Base-by-base conservation (phyloP, 1,140 invertebrate species). In the Colletes latitarsis region DNA sequence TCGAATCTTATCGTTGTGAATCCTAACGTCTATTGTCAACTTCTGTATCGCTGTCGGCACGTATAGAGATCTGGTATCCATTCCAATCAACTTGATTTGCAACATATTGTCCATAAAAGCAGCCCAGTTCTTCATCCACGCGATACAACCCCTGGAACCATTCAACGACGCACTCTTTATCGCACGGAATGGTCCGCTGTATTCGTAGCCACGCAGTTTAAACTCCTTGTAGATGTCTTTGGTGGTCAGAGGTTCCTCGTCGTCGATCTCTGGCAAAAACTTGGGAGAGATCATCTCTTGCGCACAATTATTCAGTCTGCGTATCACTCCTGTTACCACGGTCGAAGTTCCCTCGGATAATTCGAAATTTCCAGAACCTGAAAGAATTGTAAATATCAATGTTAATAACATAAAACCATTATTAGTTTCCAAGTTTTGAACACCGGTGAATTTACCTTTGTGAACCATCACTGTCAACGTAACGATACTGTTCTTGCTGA, bases 211-310 rank as follows among this genome's bases (percentile, higher is more conserved):
- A 87, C 98, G 94, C 0, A 99, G 94, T 87, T 96, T 94, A 0
- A 99, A 92, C 92, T 99, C 98, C 90, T 98, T 99, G 91, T 99
- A 99, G 70, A 99, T 95, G 90, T 99, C 98, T 70, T 95, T 96
- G 0, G 93, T 93, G 0, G 94, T 94, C 77, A 96, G 85, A 8
- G 80, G 63, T 78, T 92, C 90, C 41, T 90, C 88, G 12, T 89
- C 82, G 0, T 90, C 70, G 6, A 85, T 58, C 12, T 77, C 70
- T 10, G 73, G 21, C n/a, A 3, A 86, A 14, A 14, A 74, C 0
- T 19, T 64, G 5, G 21, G 14, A 41, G 81, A 53, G 12, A 92
- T 70, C 89, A 88, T 94, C 87, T 92, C 92, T 66, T 80, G 63
- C 0, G 82, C 81, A 0, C 94, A 91, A 73, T 95, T 94, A 21